phyloP scores from a whole-genome alignment of 2,113 vertebrate genomes.

The Spheniscus mendiculus region DNA sequence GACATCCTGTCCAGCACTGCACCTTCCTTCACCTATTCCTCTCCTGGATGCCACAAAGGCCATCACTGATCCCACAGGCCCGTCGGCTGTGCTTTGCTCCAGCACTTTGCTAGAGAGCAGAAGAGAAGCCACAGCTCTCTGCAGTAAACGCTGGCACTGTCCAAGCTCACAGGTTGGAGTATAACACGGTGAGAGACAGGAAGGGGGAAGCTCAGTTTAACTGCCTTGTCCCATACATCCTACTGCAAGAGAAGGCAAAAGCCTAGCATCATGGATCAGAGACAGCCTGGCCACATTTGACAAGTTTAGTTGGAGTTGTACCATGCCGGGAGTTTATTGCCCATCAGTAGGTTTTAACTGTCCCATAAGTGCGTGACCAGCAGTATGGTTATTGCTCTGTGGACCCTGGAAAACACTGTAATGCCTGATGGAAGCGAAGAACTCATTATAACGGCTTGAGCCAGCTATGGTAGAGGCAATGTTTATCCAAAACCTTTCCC shows the following conservation, averaged over 20 bases:
- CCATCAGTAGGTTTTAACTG: background rate
- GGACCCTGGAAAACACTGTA: background rate
- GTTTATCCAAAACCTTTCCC: background rate
- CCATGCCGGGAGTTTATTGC: accelerated
- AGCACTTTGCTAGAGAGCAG: background rate
- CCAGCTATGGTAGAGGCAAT: background rate
- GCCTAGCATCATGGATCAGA: background rate
- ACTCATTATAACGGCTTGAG: accelerated
- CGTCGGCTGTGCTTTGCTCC: background rate
- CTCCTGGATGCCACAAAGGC: background rate
- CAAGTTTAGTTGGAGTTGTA: accelerated
- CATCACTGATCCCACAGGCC: background rate
- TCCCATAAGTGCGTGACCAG: background rate
- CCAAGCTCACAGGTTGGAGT: background rate
- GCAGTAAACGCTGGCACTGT: background rate
- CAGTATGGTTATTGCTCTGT: too few relatives aligned
- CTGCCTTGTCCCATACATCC: background rate
- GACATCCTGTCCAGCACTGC: background rate
- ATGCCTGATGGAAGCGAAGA: background rate
- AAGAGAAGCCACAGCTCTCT: background rate
- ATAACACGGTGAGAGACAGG: background rate
- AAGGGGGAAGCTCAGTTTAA: background rate
- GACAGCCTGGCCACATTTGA: background rate
- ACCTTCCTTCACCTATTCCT: background rate
- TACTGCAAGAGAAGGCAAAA: background rate